Evolutionary conservation across 2,113 vertebrate species (phyloP), one percentile per base, ranked within the genome.

Genomic region (Varanus komodoensis): DNA sequence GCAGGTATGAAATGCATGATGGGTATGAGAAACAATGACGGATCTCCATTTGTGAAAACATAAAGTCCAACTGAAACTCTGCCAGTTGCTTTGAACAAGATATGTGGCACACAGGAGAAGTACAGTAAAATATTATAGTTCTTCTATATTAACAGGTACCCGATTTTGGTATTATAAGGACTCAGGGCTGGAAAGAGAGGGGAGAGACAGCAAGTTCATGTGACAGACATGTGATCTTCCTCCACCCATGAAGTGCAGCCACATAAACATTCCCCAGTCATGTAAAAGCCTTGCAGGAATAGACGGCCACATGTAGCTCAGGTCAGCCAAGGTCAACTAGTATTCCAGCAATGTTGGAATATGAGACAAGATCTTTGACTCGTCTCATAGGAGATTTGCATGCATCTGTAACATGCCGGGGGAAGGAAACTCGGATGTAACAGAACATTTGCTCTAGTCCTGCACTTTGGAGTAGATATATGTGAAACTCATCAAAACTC

Each of bases 291-390:
- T 38, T n/a, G 15, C 3, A 52, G 3, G 9, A 8, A 80, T 52
- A 54, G 52, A 29, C 48, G 4, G 48, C 48, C 5, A 2, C 27
- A n/a, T 82, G 52, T 54, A 29, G 27, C 79, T 57, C 29, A 57
- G 27, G 21, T 27, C 69, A 89, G 87, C 87, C 92, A 79, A 48
- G 90, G 84, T 89, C 82, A 86, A 61, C 73, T 27, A 64, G n/a
- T 44, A n/a, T n/a, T n/a, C n/a, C n/a, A n/a, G n/a, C 87, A 91
- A 19, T 44, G 48, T 32, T 48, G 34, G 29, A 11, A 32, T 73
- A 21, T 52, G 68, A n/a, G 80, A 94, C 92, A 92, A 90, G 29
- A 89, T 90, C 54, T 87, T 34, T 6, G 86, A 25, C 4, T 90
- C 64, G 93, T 95, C 34, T 0, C 87, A 79, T 50, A n/a, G 0